Base-by-base conservation (phyloP, 2,113 vertebrate genomes). In the Coturnix japonica region DNA sequence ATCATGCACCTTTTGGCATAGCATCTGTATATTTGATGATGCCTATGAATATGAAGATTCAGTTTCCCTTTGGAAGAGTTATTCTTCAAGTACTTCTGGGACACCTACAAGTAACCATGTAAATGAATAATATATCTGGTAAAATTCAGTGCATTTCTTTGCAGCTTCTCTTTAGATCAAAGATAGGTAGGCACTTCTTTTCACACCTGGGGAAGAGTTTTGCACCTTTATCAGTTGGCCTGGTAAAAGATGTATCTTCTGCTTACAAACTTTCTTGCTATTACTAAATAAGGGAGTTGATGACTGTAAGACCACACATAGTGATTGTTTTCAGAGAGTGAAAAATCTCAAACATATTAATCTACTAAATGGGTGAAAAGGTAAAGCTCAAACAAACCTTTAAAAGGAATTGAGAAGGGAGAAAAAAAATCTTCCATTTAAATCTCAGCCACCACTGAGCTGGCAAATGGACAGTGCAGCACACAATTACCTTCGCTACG, bases 351-450 rank as follows among this genome's bases (percentile, higher is more conserved):
- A 90, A 93, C 59, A 61, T 69, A 90, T 63, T 89, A 20, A 91
- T 91, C 54, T 75, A 69, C 69, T 74, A 94, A 92, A 92, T 80
- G 65, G 70, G 67, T 88, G 61, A 83, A 91, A 93, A 95, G 35
- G 23, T 74, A 88, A 93, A 81, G 78, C 41, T 60, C 59, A 93
- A 91, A 80, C 35, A 73, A 84, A 65, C 22, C 64, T 92, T 76
- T 86, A 91, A 94, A 95, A 94, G 76, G 44, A 88, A 87, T 30
- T 80, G 47, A 41, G 59, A 80, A 69, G 30, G 12, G 30, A 93
- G 83, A 85, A 65, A 7, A 7, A 75, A 71, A 89, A 64, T 67
- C 57, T 84, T 91, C 41, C 73, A 51, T 77, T 93, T 35, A 61
- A 88, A 41, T 13, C 26, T 85, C 53, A 44, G 51, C 12, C 53